Percentiles rank a stretch among this genome's conserved stretches.
These are phyloP conservation scores for Sarcophilus harrisii DNA, from an alignment of 2,797 vertebrate genomes.

Conservation along the genomic window DNA sequence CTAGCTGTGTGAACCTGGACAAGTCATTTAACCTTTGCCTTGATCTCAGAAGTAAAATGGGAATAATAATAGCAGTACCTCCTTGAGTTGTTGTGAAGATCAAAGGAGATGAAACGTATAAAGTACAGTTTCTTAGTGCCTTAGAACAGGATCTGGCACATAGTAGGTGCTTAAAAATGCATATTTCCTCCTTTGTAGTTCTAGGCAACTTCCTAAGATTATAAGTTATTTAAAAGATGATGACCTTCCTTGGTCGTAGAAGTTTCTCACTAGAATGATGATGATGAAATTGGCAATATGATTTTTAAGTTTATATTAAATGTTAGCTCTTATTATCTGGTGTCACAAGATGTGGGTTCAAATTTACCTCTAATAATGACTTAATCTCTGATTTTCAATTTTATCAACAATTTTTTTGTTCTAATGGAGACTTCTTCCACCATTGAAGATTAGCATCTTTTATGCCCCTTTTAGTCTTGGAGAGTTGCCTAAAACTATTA, in stretches of 20 bases:
- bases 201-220: background rate
- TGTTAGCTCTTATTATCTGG: background rate
- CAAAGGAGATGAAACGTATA: background rate
- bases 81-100: background rate
- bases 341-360: background rate
- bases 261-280: background rate
- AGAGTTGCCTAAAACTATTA: background rate
- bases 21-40: background rate
- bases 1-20: background rate
- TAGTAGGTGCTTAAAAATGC: background rate
- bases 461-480: background rate
- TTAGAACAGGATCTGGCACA: background rate
- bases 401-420: background rate
- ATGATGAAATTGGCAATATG: background rate
- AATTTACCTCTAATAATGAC: background rate
- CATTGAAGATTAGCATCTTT: background rate
- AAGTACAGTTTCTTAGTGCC: background rate
- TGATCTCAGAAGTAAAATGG: background rate
- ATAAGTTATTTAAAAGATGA: background rate
- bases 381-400: background rate
- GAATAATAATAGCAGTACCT: background rate
- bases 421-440: background rate
- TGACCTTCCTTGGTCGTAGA: background rate
- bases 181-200: background rate
- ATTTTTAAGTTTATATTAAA: background rate